A percentile compares a stretch with the other conserved stretches of the same genome.
Conservation (phyloP, 2,797 vertebrate species). For the Sebastes oblongus region DNA sequence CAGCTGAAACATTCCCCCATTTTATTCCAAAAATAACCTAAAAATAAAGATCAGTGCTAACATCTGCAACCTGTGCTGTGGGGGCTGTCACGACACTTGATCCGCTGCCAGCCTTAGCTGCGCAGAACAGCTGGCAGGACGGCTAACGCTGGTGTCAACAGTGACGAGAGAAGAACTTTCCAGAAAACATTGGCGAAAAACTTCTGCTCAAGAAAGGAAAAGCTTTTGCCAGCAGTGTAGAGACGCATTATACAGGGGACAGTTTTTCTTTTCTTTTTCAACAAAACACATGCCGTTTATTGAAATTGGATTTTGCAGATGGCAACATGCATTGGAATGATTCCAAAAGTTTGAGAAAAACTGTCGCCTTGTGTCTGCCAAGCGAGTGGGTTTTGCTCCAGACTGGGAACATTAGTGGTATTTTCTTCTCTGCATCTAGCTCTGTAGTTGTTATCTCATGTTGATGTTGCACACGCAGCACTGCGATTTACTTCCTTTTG, state of each 20-base stretch:
- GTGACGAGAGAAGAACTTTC: constrained; percentile 2
- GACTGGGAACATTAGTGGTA: constrained; percentile 14
- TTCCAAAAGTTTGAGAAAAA: constrained; percentile 27
- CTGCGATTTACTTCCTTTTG: not conserved
- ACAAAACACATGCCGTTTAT: constrained; percentile 36
- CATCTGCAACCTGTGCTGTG: constrained; percentile 27
- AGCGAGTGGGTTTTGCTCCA: constrained; percentile 27
- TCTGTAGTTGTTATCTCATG: constrained; percentile 5
- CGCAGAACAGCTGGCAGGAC: constrained; percentile 18
- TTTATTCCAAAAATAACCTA: not conserved
- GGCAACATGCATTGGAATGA: constrained; percentile 37
- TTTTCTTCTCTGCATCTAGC: constrained; percentile 34
- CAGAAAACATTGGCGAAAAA: constrained; percentile 2
- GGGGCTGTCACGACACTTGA: constrained; percentile 10
- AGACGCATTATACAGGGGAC: constrained; percentile 21
- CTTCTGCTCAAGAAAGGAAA: constrained; percentile 6
- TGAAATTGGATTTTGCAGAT: constrained; percentile 50
- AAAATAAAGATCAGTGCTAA: not conserved
- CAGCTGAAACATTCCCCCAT: not conserved
- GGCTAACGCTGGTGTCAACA: constrained; percentile 9
- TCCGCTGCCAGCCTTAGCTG: constrained; percentile 13
- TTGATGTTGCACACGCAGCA: not conserved
- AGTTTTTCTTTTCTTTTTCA: not conserved
- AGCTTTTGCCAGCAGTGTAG: constrained; percentile 12
- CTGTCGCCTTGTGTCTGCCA: constrained; percentile 24